These are phyloP conservation scores for Axinella damicornis DNA, from an alignment of 37 sponge, comb jelly and placozoan genomes.

Conservation along the genomic window DNA sequence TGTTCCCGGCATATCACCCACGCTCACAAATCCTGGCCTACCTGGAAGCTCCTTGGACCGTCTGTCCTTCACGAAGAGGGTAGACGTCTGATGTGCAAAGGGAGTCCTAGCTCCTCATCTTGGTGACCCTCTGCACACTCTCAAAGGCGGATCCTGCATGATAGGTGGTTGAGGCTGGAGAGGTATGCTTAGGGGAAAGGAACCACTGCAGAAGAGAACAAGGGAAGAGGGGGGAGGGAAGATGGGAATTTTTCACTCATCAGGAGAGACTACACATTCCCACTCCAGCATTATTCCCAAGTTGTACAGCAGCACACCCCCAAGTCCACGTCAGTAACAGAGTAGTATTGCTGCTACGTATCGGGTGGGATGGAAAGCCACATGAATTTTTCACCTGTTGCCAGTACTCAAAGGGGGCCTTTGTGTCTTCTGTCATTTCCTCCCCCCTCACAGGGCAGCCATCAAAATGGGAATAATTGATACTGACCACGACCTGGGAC, in stretches of 20 bases:
- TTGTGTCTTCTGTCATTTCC: constrained; percentile 16
- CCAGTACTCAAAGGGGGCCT: constrained; percentile 85
- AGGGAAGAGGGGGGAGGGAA: no score
- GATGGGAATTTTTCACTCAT: no score
- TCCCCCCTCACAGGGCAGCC: not conserved
- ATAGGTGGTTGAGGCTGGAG: constrained; percentile 89
- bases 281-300: no score
- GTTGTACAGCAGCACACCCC: no score
- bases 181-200: constrained; percentile 23
- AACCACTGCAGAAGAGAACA: constrained; percentile 89
- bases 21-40: not conserved
- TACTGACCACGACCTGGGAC: constrained; percentile 96
- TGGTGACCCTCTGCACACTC: constrained; percentile 49
- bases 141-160: constrained; percentile 94
- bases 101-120: constrained; percentile 85
- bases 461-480: constrained; percentile 80
- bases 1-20: no score
- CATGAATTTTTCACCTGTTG: constrained; percentile 48
- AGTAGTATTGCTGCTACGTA: no score
- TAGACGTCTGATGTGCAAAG: constrained; percentile 94
- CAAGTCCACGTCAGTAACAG: no score
- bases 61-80: constrained; percentile 75
- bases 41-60: constrained; percentile 49
- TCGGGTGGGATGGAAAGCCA: no score
- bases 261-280: no score